Base-by-base conservation (phyloP, 1,140 invertebrate genomes). In the Maniola jurtina region DNA sequence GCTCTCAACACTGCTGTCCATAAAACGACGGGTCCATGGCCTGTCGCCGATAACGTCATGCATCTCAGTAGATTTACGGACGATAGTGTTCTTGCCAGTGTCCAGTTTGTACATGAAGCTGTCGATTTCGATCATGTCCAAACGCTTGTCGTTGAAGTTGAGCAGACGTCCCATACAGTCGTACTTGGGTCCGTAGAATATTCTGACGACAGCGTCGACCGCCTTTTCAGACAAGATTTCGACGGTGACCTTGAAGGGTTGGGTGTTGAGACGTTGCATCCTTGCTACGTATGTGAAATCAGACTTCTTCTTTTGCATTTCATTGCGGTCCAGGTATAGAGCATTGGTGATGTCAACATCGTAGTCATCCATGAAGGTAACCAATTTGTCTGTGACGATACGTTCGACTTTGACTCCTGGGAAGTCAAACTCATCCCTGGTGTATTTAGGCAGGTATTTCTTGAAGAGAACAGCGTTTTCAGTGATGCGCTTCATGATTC, bases 341-440 rank as follows among this genome's bases (percentile, higher is more conserved):
- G 93, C 93, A 72, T 95, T 95, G 75, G 92, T 94, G 36, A 95
- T 92, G 67, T 95, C 93, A 14, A 94, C 73, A 73, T 95, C 93
- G 71, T 93, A 94, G 38, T 95, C 89, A 55, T 96, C 94, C 85
- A 95, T 95, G 81, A 93, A 96, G 25, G 95, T 96, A 14, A 92
- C 90, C 7, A 96, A 81, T 57, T 93, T 92, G 80, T 94, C 93
- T 3, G 95, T 91, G 2, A 84, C 75, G 5, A 95, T 90, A 42
- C 92, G 92, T 63, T 94, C 92, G 64, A 96, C 92, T 71, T 93
- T 92, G 14, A 96, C 91, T 40, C 92, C 92, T 6, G 93, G 92
- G 80, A 92, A 94, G 67, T 88, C 65, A 0, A 95, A 83, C 61
- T 95, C 93, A 10, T 93, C 91, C 42, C 88, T 83, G 7, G 90